Conservation (phyloP, 1,140 invertebrate genomes). For the Theocolax elegans region DNA sequence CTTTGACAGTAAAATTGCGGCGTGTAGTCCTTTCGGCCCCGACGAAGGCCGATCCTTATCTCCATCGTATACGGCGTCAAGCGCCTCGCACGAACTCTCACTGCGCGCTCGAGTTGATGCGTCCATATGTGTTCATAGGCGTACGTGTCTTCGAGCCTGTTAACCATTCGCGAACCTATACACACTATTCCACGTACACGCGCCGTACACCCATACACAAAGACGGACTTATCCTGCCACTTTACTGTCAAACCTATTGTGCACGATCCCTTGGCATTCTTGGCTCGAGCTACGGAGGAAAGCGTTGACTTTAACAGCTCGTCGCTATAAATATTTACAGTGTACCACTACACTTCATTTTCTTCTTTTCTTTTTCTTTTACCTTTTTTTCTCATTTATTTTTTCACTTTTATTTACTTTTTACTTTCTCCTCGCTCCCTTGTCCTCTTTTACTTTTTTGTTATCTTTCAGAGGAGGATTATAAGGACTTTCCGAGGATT, state of each 20-base stretch:
- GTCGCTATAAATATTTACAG: constrained; percentile 24
- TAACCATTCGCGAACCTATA: background rate
- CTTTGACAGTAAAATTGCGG: constrained; percentile 56
- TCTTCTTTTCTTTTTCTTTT: too few relatives aligned
- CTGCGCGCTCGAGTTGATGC: too few relatives aligned
- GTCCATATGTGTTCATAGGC: too few relatives aligned
- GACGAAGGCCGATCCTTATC: constrained; percentile 38
- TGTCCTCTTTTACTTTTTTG: too few relatives aligned
- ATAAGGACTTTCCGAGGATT: background rate
- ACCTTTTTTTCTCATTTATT: background rate
- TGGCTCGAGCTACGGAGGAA: background rate
- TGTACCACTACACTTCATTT: background rate
- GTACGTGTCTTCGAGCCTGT: background rate
- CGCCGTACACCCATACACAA: too few relatives aligned
- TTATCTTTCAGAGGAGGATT: background rate
- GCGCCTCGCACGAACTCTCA: background rate
- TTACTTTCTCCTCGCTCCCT: background rate
- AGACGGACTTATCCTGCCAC: constrained; percentile 8
- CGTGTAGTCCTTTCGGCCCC: constrained; percentile 42
- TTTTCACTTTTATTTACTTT: background rate
- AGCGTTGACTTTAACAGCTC: constrained; percentile 34
- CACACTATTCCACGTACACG: too few relatives aligned
- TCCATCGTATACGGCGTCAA: constrained; percentile 1
- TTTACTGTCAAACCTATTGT: constrained; percentile 36
- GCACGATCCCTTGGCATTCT: background rate